Evolutionary conservation across 2,113 vertebrate species (phyloP).

Genomic region (Amphilophus citrinellus): DNA sequence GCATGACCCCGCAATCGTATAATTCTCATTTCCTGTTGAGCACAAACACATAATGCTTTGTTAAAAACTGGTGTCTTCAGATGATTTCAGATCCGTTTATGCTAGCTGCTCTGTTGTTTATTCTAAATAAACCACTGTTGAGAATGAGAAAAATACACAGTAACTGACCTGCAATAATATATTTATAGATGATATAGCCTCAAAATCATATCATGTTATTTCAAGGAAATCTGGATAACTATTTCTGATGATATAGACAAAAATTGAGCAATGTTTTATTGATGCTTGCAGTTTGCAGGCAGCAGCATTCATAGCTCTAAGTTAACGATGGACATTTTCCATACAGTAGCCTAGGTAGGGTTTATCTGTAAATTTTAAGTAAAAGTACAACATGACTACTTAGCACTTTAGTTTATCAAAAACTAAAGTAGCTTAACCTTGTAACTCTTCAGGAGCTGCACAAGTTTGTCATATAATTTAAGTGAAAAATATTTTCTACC

Average conservation of each 20-base stretch:
- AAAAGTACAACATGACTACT: too few relatives aligned
- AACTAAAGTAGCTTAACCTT: neutral
- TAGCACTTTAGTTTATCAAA: neutral
- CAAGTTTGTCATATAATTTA: too few relatives aligned
- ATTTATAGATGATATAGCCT: neutral
- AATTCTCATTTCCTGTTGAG: neutral
- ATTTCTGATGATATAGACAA: neutral
- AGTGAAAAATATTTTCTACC: too few relatives aligned
- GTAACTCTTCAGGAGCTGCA: too few relatives aligned
- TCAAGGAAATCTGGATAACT: neutral
- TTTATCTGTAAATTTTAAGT: neutral
- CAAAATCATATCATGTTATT: neutral
- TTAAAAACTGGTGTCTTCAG: neutral
- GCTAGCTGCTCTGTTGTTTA: neutral
- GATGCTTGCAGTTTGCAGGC: neutral
- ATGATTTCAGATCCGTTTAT: constrained; percentile 8
- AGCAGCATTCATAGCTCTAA: neutral
- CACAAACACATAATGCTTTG: neutral
- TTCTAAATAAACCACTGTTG: neutral
- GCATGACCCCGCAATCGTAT: neutral
- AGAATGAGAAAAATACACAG: neutral
- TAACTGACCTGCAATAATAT: neutral
- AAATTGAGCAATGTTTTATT: neutral
- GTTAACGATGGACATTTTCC: neutral
- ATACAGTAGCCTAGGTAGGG: neutral